phyloP scores from a whole-genome alignment of 2,797 vertebrate genomes.

The Acrossocheilus fasciatus region DNA sequence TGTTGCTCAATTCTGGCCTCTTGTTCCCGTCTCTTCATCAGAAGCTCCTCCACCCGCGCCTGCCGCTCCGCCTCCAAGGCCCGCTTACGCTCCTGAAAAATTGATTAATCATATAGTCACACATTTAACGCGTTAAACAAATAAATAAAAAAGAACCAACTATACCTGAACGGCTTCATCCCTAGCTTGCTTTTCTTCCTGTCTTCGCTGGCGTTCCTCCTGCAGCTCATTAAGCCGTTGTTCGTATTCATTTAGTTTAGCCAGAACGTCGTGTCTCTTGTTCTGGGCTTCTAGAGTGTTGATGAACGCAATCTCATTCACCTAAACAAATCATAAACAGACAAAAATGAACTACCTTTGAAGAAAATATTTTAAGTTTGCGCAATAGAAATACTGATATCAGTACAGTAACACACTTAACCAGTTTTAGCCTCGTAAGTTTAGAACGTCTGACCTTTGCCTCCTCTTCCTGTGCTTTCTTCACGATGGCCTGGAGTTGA shows the following conservation, averaged over 20 bases:
- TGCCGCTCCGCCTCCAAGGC: conserved; percentile 95
- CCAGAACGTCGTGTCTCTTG: conserved; percentile 95
- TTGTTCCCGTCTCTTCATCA: conserved; percentile 92
- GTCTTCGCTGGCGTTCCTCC: conserved; percentile 92
- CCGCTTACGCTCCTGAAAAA: conserved; percentile 90
- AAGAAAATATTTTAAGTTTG: not conserved
- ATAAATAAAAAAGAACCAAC: not conserved
- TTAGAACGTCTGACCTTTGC: conserved; percentile 84
- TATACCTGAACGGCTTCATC: conserved; percentile 97
- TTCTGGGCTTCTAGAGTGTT: conserved; percentile 99
- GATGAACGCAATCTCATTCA: conserved; percentile 99
- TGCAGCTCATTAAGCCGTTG: conserved; percentile 96
- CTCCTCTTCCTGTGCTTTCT: conserved; percentile 98
- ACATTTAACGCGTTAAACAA: not conserved
- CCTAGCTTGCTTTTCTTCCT: conserved; percentile 97
- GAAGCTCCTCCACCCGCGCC: conserved; percentile 93
- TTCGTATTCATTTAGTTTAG: conserved; percentile 96
- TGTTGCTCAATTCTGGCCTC: conserved; percentile 97
- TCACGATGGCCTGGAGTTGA: conserved; percentile 97
- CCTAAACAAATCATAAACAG: conserved; percentile 74
- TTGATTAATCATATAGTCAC: not conserved
- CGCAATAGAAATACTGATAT: not conserved
- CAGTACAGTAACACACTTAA: not conserved
- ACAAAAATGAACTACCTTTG: not conserved
- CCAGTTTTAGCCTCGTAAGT: not conserved